These are phyloP conservation scores for Ibidorhyncha struthersii DNA, from an alignment of 2,113 vertebrate genomes.

Conservation along the genomic window DNA sequence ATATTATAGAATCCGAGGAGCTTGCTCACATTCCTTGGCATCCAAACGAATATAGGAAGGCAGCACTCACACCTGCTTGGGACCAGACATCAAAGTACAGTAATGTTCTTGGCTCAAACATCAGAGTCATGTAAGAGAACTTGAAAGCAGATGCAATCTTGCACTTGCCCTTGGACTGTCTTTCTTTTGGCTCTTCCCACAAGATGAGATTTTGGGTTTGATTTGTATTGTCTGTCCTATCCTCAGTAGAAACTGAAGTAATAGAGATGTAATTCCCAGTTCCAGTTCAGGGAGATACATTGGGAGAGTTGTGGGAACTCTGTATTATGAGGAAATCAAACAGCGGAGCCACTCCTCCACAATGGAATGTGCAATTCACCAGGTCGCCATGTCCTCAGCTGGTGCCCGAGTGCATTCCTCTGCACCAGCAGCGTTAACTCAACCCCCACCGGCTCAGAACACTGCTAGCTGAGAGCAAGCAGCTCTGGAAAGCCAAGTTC, in stretches of 20 bases:
- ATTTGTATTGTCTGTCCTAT: constrained; percentile 8
- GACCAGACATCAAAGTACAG: constrained; percentile 42
- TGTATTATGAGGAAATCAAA: background rate
- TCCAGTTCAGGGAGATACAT: background rate
- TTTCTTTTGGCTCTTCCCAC: background rate
- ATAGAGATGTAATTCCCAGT: background rate
- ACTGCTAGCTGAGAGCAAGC: background rate
- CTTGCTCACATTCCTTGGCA: constrained; percentile 27
- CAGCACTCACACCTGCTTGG: constrained; percentile 35
- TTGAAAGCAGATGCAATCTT: constrained; percentile 24
- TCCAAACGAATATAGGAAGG: background rate
- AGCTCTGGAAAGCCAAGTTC: background rate
- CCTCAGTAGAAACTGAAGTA: background rate
- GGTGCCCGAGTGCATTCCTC: background rate
- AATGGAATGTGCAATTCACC: background rate
- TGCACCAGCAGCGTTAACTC: background rate
- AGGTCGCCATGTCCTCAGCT: background rate
- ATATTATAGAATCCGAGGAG: background rate
- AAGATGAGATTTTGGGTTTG: background rate
- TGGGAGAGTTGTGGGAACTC: background rate
- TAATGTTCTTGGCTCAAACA: constrained; percentile 55
- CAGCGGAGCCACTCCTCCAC: background rate
- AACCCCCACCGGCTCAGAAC: background rate
- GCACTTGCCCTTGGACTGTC: constrained; percentile 28
- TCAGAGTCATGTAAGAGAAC: background rate